Percentiles rank a stretch among this genome's conserved stretches.
Conservation (phyloP, 2,888 invertebrate genomes). For the Phortica magna region DNA sequence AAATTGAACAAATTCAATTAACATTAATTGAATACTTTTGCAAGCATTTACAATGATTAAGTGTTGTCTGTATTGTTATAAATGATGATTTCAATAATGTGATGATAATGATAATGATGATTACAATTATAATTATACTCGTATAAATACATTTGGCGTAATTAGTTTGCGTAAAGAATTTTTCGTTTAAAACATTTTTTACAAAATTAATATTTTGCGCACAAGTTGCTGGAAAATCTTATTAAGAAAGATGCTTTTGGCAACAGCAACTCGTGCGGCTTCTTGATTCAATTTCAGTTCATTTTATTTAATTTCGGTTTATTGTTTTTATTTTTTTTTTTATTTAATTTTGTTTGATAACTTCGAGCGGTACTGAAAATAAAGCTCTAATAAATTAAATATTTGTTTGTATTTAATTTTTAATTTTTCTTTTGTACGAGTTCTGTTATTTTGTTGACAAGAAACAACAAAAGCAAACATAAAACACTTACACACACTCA, state of each 20-base stretch:
- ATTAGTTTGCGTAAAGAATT: conserved; percentile 19
- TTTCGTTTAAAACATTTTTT: neutral
- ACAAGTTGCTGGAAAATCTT: conserved; percentile 47
- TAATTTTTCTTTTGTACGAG: neutral
- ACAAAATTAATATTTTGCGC: conserved; percentile 24
- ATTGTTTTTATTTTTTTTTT: neutral
- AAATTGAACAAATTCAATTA: conserved; percentile 10
- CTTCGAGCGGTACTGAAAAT: neutral
- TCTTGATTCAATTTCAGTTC: neutral
- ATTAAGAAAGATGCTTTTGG: conserved; percentile 38
- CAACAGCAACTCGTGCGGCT: conserved; percentile 9
- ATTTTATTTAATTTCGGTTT: neutral
- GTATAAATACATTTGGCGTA: conserved; percentile 10
- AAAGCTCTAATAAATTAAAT: neutral
- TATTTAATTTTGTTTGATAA: neutral
- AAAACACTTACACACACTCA: neutral
- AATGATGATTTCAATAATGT: conserved; percentile 7
- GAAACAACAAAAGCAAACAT: neutral
- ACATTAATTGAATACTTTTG: conserved; percentile 7
- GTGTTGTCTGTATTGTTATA: conserved; percentile 7
- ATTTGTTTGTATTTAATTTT: neutral
- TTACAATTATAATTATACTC: conserved; percentile 10
- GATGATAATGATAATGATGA: conserved; percentile 3
- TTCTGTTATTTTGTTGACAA: neutral
- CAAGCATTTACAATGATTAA: conserved; percentile 2